These are phyloP conservation scores for Helarctos malayanus DNA, from an alignment of 2,797 vertebrate species.

Conservation along the genomic window DNA sequence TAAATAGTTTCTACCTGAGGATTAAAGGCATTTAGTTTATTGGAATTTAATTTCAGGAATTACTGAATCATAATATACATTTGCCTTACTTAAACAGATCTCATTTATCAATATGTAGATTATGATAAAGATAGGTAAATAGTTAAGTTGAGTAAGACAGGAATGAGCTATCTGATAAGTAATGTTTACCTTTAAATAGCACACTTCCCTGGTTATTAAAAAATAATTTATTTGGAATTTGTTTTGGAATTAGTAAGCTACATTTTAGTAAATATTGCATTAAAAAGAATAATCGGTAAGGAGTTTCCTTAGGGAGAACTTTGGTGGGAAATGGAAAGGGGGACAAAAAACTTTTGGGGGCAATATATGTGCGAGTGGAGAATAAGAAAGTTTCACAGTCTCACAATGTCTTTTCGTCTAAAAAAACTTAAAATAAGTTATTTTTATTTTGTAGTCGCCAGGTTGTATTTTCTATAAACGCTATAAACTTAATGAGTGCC, in stretches of 20 bases:
- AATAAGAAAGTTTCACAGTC: neutral
- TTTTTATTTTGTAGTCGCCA: neutral
- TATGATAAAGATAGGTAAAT: neutral
- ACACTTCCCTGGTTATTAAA: neutral
- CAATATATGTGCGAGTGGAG: neutral
- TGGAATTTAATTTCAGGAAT: neutral
- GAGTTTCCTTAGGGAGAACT: neutral
- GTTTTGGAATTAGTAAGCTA: slow-evolving; percentile 1
- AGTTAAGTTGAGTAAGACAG: neutral
- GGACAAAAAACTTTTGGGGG: neutral
- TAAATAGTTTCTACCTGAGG: neutral
- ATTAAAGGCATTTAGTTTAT: neutral
- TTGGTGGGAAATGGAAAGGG: neutral
- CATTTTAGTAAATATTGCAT: neutral
- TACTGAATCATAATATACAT: neutral
- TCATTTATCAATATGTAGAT: neutral
- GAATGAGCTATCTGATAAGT: neutral
- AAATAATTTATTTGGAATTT: neutral
- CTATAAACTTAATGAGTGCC: slow-evolving; percentile 51
- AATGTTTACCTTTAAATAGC: neutral
- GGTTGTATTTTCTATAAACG: neutral
- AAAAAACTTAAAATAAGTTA: slow-evolving; percentile 1
- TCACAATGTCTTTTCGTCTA: neutral
- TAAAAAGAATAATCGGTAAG: neutral
- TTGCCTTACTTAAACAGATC: neutral